Evolutionary conservation across 2,888 invertebrate species (phyloP).

Genomic region (Spodoptera picta): DNA sequence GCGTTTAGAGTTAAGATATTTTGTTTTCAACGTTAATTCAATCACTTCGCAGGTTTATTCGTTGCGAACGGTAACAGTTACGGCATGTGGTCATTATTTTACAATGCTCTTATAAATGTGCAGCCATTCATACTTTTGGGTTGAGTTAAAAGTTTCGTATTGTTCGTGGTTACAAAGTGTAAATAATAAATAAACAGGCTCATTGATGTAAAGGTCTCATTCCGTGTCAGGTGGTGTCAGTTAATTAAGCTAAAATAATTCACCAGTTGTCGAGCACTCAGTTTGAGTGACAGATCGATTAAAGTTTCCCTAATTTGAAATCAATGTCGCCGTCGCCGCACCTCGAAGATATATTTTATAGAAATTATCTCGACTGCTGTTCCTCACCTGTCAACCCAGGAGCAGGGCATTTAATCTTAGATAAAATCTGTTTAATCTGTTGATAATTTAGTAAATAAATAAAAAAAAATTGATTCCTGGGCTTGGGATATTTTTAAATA

Average conservation of each 20-base stretch:
- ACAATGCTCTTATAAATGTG: too few species aligned
- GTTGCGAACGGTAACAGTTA: too few species aligned
- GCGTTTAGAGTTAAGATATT: too few species aligned
- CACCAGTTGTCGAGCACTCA: slow-evolving; percentile 42
- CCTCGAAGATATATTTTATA: slow-evolving; percentile 37
- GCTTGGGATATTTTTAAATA: too few species aligned
- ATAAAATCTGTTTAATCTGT: slow-evolving; percentile 46
- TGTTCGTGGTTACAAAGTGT: too few species aligned
- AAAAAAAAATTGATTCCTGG: too few species aligned
- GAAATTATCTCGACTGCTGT: slow-evolving; percentile 41
- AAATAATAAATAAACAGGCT: not conserved
- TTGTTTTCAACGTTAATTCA: too few species aligned
- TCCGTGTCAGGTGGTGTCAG: slow-evolving; percentile 42
- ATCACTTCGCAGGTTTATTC: too few species aligned
- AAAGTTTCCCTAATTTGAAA: slow-evolving; percentile 62
- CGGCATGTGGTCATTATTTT: too few species aligned
- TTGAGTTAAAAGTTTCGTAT: too few species aligned
- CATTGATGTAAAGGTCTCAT: slow-evolving; percentile 25
- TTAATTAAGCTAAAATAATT: slow-evolving; percentile 54
- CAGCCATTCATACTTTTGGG: too few species aligned
- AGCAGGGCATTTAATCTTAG: slow-evolving; percentile 58
- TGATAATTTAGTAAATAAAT: too few species aligned
- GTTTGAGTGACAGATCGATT: slow-evolving; percentile 71
- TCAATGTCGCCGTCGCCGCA: slow-evolving; percentile 47
- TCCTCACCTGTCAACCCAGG: slow-evolving; percentile 48